Evolutionary conservation across 2,113 vertebrate genomes (phyloP).

Genomic region (Cromileptes altivelis): DNA sequence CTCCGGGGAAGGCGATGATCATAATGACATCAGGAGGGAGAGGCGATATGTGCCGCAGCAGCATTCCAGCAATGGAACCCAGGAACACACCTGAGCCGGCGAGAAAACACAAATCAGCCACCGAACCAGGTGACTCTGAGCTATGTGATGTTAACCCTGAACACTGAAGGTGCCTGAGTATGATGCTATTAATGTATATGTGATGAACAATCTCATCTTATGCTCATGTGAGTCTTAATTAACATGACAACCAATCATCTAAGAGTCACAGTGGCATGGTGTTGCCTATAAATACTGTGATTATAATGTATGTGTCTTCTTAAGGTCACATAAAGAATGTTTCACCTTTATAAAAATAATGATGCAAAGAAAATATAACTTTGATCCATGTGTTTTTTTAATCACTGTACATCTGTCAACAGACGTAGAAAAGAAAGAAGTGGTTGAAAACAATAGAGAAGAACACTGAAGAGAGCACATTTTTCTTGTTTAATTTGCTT

Average conservation of each 20-base stretch:
- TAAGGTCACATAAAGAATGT: neutral
- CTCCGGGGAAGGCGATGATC: constrained; percentile 96
- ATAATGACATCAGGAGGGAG: constrained; percentile 94
- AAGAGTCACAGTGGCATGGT: neutral
- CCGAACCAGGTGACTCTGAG: neutral
- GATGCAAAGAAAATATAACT: neutral
- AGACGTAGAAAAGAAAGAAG: neutral
- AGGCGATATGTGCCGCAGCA: constrained; percentile 92
- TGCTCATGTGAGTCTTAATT: constrained; percentile 5
- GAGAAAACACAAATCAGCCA: constrained; percentile 32
- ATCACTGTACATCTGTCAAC: neutral
- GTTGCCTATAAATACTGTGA: neutral
- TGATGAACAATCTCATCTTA: neutral
- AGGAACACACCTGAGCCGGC: constrained; percentile 91
- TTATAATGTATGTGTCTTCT: neutral
- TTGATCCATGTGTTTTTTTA: neutral
- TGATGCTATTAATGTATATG: neutral
- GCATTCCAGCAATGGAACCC: constrained; percentile 91
- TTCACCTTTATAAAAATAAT: neutral
- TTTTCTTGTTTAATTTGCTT: neutral
- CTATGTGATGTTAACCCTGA: neutral
- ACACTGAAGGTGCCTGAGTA: neutral
- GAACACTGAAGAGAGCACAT: neutral
- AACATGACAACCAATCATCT: neutral
- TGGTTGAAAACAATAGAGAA: neutral